Conservation (phyloP, 1,140 invertebrate species). For the Drosophila bifasciata region DNA sequence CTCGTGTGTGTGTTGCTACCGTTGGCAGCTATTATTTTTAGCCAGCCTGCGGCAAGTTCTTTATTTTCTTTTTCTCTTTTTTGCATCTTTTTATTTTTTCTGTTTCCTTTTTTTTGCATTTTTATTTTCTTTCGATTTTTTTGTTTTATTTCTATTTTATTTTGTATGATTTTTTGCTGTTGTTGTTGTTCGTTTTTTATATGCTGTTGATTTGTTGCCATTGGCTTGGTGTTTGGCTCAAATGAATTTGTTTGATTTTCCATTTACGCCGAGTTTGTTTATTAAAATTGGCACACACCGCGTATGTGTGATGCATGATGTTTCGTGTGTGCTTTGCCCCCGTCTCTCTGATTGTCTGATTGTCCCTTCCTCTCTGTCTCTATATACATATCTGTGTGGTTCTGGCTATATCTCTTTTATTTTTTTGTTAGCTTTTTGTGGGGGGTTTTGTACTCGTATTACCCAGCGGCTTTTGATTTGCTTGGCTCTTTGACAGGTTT, state of each 20-base stretch:
- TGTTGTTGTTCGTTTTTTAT: slow-evolving; percentile 1
- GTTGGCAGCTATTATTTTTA: slow-evolving; percentile 74
- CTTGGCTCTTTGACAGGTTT: slow-evolving; percentile 66
- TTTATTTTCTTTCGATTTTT: slow-evolving; percentile 42
- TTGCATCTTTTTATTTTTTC: slow-evolving; percentile 58
- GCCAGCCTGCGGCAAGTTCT: slow-evolving; percentile 66
- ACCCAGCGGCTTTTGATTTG: slow-evolving; percentile 66
- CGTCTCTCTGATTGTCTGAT: slow-evolving; percentile 19
- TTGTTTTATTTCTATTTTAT: slow-evolving; percentile 33
- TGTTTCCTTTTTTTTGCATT: slow-evolving; percentile 34
- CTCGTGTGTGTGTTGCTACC: slow-evolving; percentile 54
- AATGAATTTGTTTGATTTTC: slow-evolving; percentile 78
- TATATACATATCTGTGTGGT: slow-evolving; percentile 7
- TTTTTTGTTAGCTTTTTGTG: slow-evolving; percentile 49
- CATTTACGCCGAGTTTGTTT: slow-evolving; percentile 79
- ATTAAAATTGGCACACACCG: slow-evolving; percentile 78
- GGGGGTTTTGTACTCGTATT: slow-evolving; percentile 71
- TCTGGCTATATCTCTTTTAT: slow-evolving; percentile 10
- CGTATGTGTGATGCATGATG: slow-evolving; percentile 75
- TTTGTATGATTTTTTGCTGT: background rate
- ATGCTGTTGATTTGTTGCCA: slow-evolving; percentile 45
- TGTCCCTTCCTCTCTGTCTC: slow-evolving; percentile 7
- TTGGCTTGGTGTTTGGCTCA: slow-evolving; percentile 34
- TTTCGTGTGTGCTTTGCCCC: slow-evolving; percentile 65
- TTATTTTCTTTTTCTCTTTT: slow-evolving; percentile 46